phyloP scores from a whole-genome alignment of 2,113 vertebrate genomes.

The Stigmatopora argus region DNA sequence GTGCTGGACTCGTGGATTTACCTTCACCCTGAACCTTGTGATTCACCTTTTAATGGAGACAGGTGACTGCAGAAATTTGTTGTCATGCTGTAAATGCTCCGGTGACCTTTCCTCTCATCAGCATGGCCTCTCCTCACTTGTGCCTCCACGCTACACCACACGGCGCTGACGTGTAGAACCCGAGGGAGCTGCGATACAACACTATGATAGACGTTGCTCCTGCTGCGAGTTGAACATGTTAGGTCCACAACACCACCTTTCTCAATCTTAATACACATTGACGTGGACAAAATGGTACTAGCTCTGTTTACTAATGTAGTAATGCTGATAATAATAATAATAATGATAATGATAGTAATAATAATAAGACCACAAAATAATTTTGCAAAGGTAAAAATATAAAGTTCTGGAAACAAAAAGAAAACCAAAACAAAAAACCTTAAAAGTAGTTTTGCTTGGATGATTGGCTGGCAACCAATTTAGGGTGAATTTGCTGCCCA shows the following conservation, averaged over 20 bases:
- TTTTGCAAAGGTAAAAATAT: no score
- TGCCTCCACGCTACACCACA: conserved; percentile 9
- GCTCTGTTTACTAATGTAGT: neutral
- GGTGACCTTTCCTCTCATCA: conserved; percentile 19
- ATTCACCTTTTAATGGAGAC: neutral
- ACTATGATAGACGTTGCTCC: conserved; percentile 15
- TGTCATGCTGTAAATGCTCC: conserved; percentile 4
- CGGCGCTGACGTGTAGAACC: conserved; percentile 26
- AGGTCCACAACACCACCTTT: conserved; percentile 18
- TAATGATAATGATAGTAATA: no score
- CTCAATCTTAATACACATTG: conserved; percentile 12
- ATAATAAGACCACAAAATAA: no score
- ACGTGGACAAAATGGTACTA: neutral
- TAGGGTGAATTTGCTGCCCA: no score
- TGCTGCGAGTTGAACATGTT: conserved; percentile 46
- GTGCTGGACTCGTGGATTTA: neutral
- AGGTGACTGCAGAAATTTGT: neutral
- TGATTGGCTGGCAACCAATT: no score
- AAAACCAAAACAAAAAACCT: no score
- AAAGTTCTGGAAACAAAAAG: no score
- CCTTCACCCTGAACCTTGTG: conserved; percentile 2
- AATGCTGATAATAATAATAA: no score
- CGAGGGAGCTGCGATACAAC: conserved; percentile 24
- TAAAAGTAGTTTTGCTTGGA: no score
- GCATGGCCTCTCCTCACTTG: neutral